A percentile compares a stretch with the other conserved stretches of the same genome.
Evolutionary conservation across 2,797 vertebrate species (phyloP).

Genomic region (Eremophila alpestris): DNA sequence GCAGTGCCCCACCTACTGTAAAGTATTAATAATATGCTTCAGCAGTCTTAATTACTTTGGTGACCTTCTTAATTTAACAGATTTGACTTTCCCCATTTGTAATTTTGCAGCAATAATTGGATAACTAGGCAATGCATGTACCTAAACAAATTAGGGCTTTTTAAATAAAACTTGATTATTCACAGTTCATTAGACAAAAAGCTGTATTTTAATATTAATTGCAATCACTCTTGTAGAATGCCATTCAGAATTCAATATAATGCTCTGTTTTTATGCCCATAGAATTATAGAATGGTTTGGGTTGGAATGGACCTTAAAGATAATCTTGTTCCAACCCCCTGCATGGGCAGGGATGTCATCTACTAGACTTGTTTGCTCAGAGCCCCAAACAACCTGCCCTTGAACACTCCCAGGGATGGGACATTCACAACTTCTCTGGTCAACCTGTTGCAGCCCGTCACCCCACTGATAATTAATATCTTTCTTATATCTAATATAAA

Average conservation of each 20-base stretch:
- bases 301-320: not conserved
- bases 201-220: constrained; percentile 69
- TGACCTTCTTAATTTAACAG: constrained; percentile 77
- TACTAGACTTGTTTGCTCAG: not conserved
- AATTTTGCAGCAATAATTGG: constrained; percentile 78
- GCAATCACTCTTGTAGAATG: constrained; percentile 15
- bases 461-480: not conserved
- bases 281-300: not conserved
- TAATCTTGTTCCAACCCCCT: not conserved
- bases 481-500: not conserved
- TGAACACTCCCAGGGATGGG: not conserved
- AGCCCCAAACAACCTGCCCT: not conserved
- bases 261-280: not conserved
- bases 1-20: constrained; percentile 26
- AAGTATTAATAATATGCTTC: constrained; percentile 77
- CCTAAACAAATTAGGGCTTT: constrained; percentile 76
- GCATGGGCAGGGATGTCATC: not conserved
- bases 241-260: constrained; percentile 42
- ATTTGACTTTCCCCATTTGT: constrained; percentile 71
- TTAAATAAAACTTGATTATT: constrained; percentile 77
- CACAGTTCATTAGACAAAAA: constrained; percentile 74
- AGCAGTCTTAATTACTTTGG: constrained; percentile 77
- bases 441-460: not conserved
- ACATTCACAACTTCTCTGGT: not conserved
- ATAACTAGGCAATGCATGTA: constrained; percentile 75